Evolutionary conservation across 2,113 vertebrate genomes (phyloP).

Genomic region (Sylvietta virens): DNA sequence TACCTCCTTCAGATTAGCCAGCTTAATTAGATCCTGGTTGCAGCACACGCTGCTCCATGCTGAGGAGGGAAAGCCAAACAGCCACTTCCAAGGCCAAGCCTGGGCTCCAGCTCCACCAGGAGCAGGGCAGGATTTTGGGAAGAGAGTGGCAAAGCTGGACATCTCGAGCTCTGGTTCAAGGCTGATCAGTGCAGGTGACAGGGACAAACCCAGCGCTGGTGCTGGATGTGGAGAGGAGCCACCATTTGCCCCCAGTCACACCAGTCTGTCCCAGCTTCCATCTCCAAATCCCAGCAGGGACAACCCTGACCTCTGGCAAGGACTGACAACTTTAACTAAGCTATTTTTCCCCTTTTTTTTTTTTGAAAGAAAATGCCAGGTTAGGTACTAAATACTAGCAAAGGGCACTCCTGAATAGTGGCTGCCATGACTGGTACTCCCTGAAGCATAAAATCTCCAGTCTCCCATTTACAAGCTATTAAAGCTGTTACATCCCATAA

Average conservation of each 20-base stretch:
- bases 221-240: not conserved
- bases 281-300: not conserved
- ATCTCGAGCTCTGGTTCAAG: not conserved
- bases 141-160: not conserved
- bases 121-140: not conserved
- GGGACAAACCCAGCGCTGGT: fast-evolving
- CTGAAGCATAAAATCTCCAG: not conserved
- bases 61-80: not conserved
- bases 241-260: fast-evolving
- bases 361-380: not conserved
- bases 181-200: not conserved
- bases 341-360: not conserved
- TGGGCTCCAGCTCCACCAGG: not conserved
- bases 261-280: not conserved
- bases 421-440: not conserved
- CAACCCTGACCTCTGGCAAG: not conserved
- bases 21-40: slow-evolving; percentile 48
- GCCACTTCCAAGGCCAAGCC: not conserved
- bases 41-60: not conserved
- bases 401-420: not conserved
- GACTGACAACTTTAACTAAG: fast-evolving
- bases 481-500: slow-evolving; percentile 47
- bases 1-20: slow-evolving; percentile 46
- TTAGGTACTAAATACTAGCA: not conserved
- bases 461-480: slow-evolving; percentile 5